These are phyloP conservation scores for Choreutis nemorana DNA, from an alignment of 2,888 invertebrate species.

Conservation along the genomic window DNA sequence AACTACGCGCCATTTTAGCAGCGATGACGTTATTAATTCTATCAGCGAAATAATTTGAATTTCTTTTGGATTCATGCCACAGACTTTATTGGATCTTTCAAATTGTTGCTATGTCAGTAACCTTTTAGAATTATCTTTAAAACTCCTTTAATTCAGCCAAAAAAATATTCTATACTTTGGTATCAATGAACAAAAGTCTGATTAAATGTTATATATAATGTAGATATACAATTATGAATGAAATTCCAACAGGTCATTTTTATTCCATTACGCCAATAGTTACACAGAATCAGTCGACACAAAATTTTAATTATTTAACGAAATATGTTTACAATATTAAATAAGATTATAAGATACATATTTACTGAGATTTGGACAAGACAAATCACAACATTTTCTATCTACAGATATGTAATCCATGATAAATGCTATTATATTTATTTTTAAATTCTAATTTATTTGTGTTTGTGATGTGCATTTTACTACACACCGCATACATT, in stretches of 20 bases:
- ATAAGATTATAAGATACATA: conserved; percentile 55
- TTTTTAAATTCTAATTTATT: conserved; percentile 57
- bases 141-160: too few relatives aligned
- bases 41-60: too few relatives aligned
- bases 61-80: too few relatives aligned
- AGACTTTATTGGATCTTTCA: too few relatives aligned
- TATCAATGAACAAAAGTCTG: too few relatives aligned
- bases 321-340: conserved; percentile 28
- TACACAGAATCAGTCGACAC: conserved; percentile 54
- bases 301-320: conserved; percentile 33
- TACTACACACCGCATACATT: conserved; percentile 38
- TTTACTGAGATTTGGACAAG: conserved; percentile 63
- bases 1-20: too few relatives aligned
- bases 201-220: too few relatives aligned
- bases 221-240: conserved; percentile 4
- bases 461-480: conserved; percentile 44
- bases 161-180: too few relatives aligned
- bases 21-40: too few relatives aligned
- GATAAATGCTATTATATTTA: conserved; percentile 61
- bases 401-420: conserved; percentile 67
- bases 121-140: too few relatives aligned
- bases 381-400: conserved; percentile 63
- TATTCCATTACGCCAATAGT: conserved; percentile 33
- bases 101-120: too few relatives aligned
- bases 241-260: conserved; percentile 19